Evolutionary conservation across 2,797 vertebrate genomes (phyloP).

Genomic region (Otolemur crassicaudatus): DNA sequence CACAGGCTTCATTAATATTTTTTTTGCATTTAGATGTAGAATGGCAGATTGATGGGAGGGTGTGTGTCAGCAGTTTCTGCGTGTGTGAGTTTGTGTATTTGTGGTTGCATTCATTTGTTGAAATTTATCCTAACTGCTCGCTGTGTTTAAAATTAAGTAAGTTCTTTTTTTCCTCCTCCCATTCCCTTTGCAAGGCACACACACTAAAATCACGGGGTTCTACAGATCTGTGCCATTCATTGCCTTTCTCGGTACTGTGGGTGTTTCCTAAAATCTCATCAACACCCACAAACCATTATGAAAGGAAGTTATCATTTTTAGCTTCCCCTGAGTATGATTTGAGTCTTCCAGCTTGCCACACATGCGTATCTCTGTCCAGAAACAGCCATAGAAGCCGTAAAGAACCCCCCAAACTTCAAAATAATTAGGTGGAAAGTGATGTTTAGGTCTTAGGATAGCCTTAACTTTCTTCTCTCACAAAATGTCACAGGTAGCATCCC

Average conservation of each 20-base stretch:
- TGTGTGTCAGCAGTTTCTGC: fast-evolving
- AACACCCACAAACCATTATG: background rate
- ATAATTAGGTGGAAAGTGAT: background rate
- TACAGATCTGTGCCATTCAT: background rate
- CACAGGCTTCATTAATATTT: background rate
- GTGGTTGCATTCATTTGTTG: background rate
- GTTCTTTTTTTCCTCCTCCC: background rate
- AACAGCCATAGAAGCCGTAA: background rate
- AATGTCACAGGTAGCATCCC: background rate
- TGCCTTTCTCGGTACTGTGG: background rate
- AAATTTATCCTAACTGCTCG: background rate
- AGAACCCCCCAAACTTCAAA: background rate
- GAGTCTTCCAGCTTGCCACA: background rate
- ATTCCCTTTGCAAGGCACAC: background rate
- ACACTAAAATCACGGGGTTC: background rate
- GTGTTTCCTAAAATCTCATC: background rate
- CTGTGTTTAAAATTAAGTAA: background rate
- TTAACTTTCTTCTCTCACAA: background rate
- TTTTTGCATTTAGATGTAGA: background rate
- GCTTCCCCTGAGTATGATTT: background rate
- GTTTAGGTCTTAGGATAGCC: background rate
- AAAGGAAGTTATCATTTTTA: background rate
- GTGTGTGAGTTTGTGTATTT: background rate
- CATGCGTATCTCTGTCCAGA: background rate
- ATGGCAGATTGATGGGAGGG: background rate